Percentiles rank a stretch among this genome's conserved stretches.
Evolutionary conservation across 92 coral and sea anemone species (phyloP).

Genomic region (Parazoanthus darwini): DNA sequence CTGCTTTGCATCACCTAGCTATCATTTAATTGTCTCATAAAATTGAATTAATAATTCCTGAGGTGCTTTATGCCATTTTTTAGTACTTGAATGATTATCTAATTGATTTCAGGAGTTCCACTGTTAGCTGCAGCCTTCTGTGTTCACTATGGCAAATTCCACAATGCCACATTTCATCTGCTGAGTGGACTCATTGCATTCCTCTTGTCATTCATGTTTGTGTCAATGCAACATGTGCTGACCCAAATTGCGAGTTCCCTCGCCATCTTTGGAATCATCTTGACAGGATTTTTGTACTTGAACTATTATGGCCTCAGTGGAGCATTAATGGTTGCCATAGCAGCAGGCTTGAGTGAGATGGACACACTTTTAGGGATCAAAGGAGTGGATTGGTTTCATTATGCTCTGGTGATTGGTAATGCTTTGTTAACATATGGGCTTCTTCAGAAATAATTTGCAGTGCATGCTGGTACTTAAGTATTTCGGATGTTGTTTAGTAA

Average conservation of each 20-base stretch:
- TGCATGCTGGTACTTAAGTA: not conserved
- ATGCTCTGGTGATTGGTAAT: constrained; percentile 73
- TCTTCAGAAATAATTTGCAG: not conserved
- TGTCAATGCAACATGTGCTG: constrained; percentile 60
- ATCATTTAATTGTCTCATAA: no score
- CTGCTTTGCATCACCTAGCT: no score
- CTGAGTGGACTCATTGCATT: constrained; percentile 73
- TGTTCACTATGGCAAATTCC: constrained; percentile 59
- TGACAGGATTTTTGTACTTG: constrained; percentile 63
- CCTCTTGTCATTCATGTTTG: constrained; percentile 54
- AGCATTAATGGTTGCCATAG: constrained; percentile 68
- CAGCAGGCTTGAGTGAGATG: constrained; percentile 65
- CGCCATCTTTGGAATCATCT: constrained; percentile 79
- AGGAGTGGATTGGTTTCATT: constrained; percentile 96
- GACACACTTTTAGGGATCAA: constrained; percentile 70
- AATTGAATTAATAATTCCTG: no score
- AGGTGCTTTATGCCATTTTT: no score
- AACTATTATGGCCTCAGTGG: constrained; percentile 75
- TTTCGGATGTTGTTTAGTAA: no score
- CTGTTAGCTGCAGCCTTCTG: constrained; percentile 89
- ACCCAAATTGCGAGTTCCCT: constrained; percentile 67
- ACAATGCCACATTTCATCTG: constrained; percentile 69
- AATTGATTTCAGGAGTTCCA: constrained; percentile 73
- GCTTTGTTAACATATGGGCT: constrained; percentile 64
- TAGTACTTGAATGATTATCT: not conserved